Percentiles rank a stretch among this genome's conserved stretches.
phyloP scores from a whole-genome alignment of 37 sponge, comb jelly and placozoan genomes.

The Geodia barretti region DNA sequence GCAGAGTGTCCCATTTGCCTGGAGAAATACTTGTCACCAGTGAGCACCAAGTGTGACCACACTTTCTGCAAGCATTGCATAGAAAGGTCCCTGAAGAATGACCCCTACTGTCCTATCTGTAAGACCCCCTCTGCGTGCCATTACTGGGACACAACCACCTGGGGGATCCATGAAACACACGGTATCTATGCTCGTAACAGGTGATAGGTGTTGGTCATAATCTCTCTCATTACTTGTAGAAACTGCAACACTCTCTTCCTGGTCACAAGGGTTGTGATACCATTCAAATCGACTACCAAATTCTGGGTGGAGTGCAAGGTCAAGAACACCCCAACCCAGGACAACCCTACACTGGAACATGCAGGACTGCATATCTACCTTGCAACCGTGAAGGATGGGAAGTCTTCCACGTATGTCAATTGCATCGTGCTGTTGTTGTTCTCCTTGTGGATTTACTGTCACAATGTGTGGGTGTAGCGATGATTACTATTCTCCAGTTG shows the following conservation, averaged over 20 bases:
- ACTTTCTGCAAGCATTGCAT: slow-evolving; percentile 20
- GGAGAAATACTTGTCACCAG: background rate
- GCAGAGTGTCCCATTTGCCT: slow-evolving; percentile 27
- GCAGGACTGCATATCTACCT: slow-evolving; percentile 71
- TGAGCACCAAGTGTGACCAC: slow-evolving; percentile 17
- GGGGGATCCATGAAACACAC: slow-evolving; percentile 34
- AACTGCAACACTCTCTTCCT: slow-evolving; percentile 25
- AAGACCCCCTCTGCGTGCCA: slow-evolving; percentile 37
- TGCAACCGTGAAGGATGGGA: slow-evolving; percentile 61
- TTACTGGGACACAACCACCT: slow-evolving; percentile 59
- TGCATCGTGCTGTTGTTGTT: no score
- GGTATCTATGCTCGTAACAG: background rate
- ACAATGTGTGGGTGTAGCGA: background rate
- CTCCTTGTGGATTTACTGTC: background rate
- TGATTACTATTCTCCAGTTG: slow-evolving; percentile 12
- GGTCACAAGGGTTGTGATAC: slow-evolving; percentile 57
- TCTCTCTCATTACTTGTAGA: background rate
- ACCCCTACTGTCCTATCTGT: slow-evolving; percentile 66
- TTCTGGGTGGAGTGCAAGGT: slow-evolving; percentile 65
- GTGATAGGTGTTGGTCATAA: background rate
- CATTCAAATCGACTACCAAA: slow-evolving; percentile 58
- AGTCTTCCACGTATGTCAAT: slow-evolving; percentile 34
- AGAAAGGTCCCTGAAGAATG: background rate
- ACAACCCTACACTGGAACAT: slow-evolving; percentile 36
- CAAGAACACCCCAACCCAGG: slow-evolving; percentile 78